Percentiles rank a stretch among this genome's conserved stretches.
Conservation (phyloP, 2,113 vertebrate genomes). For the Heloderma charlesbogerti region DNA sequence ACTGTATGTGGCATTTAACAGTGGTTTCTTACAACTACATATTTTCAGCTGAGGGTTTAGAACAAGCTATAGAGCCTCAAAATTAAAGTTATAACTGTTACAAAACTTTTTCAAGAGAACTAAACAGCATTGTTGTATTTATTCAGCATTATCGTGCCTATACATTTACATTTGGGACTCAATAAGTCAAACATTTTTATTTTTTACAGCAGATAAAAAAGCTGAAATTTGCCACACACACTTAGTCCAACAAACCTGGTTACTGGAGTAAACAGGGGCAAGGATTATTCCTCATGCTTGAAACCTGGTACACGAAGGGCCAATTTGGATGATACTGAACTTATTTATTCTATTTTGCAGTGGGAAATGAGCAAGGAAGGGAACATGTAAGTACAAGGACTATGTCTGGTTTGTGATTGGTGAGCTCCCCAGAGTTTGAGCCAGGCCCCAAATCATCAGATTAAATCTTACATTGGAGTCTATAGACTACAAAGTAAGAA, state of each 20-base stretch:
- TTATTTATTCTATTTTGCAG: too few species aligned
- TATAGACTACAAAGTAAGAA: too few species aligned
- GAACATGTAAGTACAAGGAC: too few species aligned
- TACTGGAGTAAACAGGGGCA: not conserved
- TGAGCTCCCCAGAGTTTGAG: too few species aligned
- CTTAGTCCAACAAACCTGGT: not conserved
- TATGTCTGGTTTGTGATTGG: too few species aligned
- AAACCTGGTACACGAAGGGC: not conserved
- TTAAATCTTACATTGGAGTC: too few species aligned
- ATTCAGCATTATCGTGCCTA: too few species aligned
- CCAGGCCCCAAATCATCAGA: too few species aligned
- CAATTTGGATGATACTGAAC: not conserved
- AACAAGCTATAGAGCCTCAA: conserved; percentile 31
- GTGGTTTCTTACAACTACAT: conserved; percentile 33
- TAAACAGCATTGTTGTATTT: not conserved
- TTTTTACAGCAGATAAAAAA: too few species aligned
- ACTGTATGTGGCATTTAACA: conserved; percentile 7
- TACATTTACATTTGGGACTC: too few species aligned
- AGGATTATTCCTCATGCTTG: not conserved
- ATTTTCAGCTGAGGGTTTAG: conserved; percentile 9
- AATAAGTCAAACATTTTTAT: not conserved
- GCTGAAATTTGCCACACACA: not conserved
- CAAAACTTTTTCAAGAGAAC: not conserved
- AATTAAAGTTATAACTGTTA: conserved; percentile 26
- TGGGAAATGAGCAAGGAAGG: not conserved